A percentile compares a stretch with the other conserved stretches of the same genome.
Evolutionary conservation across 2,113 vertebrate genomes (phyloP).

Genomic region (Eira barbara): DNA sequence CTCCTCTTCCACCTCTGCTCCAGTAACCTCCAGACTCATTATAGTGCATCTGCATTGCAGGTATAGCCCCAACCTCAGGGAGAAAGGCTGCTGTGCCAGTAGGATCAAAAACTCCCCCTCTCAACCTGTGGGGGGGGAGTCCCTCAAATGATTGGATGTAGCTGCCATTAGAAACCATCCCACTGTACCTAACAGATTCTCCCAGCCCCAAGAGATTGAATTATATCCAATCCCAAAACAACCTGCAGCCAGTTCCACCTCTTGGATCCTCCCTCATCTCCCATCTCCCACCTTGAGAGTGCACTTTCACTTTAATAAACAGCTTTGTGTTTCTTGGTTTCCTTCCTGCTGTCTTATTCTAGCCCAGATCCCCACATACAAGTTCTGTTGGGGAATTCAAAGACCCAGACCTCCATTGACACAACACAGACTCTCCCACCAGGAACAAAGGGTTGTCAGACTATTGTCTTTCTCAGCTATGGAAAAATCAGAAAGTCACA

Average conservation of each 20-base stretch:
- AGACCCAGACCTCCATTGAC: background rate
- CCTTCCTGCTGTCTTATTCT: background rate
- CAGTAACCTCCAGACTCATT: background rate
- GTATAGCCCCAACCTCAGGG: background rate
- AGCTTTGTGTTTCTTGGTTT: background rate
- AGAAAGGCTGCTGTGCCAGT: background rate
- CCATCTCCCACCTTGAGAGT: background rate
- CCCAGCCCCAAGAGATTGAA: background rate
- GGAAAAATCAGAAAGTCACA: background rate
- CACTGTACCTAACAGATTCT: background rate
- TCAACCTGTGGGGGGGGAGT: background rate
- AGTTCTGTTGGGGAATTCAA: background rate
- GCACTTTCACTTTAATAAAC: background rate
- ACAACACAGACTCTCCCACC: background rate
- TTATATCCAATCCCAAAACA: background rate
- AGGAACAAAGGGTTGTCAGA: background rate
- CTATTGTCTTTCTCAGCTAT: background rate
- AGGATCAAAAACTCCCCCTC: background rate
- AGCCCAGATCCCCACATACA: background rate
- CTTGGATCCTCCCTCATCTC: background rate
- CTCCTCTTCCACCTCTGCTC: background rate
- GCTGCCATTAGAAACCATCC: background rate
- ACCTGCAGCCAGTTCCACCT: background rate
- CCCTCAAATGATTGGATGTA: background rate
- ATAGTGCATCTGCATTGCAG: background rate